Evolutionary conservation across 2,888 invertebrate genomes (phyloP).

Genomic region (Parnassius glacialis): DNA sequence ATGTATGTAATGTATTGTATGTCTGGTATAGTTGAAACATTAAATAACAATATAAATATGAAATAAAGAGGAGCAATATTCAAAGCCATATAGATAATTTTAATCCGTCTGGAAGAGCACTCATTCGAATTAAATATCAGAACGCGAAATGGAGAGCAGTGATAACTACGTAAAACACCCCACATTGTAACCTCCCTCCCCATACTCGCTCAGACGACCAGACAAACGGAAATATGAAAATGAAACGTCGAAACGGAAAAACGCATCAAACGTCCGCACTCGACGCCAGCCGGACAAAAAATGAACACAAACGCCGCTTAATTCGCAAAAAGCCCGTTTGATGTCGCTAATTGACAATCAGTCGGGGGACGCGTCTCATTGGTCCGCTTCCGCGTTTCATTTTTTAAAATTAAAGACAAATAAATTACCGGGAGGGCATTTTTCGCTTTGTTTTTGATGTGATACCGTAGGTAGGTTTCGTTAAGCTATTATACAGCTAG

Average conservation of each 20-base stretch:
- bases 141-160: slow-evolving; percentile 43
- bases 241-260: slow-evolving; percentile 76
- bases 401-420: slow-evolving; percentile 80
- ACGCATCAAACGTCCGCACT: slow-evolving; percentile 69
- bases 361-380: slow-evolving; percentile 77
- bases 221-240: slow-evolving; percentile 80
- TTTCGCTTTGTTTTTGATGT: slow-evolving; percentile 41
- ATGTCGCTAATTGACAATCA: slow-evolving; percentile 82
- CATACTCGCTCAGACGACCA: slow-evolving; percentile 49
- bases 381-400: slow-evolving; percentile 71
- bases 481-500: slow-evolving; percentile 17
- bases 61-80: slow-evolving; percentile 16
- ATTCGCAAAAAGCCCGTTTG: slow-evolving; percentile 82
- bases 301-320: slow-evolving; percentile 77
- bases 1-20: too few species aligned
- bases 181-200: slow-evolving; percentile 55
- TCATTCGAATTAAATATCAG: slow-evolving; percentile 63
- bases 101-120: slow-evolving; percentile 49
- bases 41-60: slow-evolving; percentile 15
- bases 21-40: too few species aligned
- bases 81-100: slow-evolving; percentile 27
- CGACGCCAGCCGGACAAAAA: slow-evolving; percentile 68
- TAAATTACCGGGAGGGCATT: slow-evolving; percentile 66
- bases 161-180: slow-evolving; percentile 44
- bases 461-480: slow-evolving; percentile 24